Conservation (phyloP, 2,113 vertebrate species). For the Archilochus colubris region DNA sequence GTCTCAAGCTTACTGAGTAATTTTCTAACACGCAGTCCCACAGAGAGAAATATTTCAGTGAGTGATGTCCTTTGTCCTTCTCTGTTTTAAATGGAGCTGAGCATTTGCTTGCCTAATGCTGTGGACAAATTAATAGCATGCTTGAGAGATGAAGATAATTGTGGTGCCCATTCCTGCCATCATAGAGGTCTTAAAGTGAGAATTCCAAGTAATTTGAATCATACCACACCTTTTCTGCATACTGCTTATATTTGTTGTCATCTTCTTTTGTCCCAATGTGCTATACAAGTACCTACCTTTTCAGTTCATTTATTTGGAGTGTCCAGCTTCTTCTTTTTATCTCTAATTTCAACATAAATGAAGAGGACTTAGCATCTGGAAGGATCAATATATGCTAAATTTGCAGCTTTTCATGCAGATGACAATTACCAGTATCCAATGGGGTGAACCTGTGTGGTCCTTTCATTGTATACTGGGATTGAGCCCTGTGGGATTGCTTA, state of each 20-base stretch:
- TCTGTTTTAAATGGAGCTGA: neutral
- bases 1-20: neutral
- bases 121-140: neutral
- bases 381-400: neutral
- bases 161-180: neutral
- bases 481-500: neutral
- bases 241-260: fast-evolving
- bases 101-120: neutral
- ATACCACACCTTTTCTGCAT: neutral
- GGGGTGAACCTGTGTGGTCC: neutral
- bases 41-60: neutral
- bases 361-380: neutral
- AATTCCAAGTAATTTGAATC: neutral
- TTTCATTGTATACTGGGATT: neutral
- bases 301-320: neutral
- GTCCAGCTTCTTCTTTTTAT: neutral
- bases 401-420: neutral
- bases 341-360: neutral
- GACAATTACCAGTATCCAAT: neutral
- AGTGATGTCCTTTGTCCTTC: fast-evolving
- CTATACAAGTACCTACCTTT: neutral
- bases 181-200: neutral
- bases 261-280: neutral
- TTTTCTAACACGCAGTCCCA: neutral
- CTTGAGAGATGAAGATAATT: neutral